A percentile compares a stretch with the other conserved stretches of the same genome.
Conservation (phyloP, 2,888 invertebrate species). For the Papilio elwesi region DNA sequence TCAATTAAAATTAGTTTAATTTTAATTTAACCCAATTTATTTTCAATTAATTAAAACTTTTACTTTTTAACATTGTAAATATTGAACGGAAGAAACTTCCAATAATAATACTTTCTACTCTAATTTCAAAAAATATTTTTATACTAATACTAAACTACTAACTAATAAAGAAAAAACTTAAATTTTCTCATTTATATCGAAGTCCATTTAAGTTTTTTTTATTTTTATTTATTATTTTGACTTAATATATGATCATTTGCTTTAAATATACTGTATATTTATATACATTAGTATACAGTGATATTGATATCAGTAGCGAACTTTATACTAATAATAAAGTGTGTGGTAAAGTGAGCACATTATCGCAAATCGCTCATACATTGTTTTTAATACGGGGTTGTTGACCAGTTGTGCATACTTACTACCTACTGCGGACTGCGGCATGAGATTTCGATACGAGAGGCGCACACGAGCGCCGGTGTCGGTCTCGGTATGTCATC, state of each 20-base stretch:
- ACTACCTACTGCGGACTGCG: neutral
- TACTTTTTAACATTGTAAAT: too few relatives aligned
- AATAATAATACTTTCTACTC: too few relatives aligned
- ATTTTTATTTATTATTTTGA: neutral
- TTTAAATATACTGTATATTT: neutral
- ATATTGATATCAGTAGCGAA: neutral
- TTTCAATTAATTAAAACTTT: too few relatives aligned
- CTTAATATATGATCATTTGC: too few relatives aligned
- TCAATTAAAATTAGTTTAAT: too few relatives aligned
- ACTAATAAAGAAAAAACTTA: too few relatives aligned
- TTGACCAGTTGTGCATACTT: conserved; percentile 25
- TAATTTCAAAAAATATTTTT: too few relatives aligned
- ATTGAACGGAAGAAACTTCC: too few relatives aligned
- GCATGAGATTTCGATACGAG: conserved; percentile 43
- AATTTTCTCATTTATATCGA: too few relatives aligned
- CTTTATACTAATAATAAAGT: neutral
- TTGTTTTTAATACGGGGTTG: conserved; percentile 28
- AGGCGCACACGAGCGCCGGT: conserved; percentile 42
- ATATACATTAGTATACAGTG: neutral
- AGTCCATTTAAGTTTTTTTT: too few relatives aligned
- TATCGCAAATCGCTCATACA: conserved; percentile 23
- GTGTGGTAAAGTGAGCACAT: conserved; percentile 24
- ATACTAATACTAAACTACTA: too few relatives aligned
- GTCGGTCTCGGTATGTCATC: conserved; percentile 48
- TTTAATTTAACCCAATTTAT: too few relatives aligned